Base-by-base conservation (phyloP, 2,797 vertebrate species). In the Gila robusta region DNA sequence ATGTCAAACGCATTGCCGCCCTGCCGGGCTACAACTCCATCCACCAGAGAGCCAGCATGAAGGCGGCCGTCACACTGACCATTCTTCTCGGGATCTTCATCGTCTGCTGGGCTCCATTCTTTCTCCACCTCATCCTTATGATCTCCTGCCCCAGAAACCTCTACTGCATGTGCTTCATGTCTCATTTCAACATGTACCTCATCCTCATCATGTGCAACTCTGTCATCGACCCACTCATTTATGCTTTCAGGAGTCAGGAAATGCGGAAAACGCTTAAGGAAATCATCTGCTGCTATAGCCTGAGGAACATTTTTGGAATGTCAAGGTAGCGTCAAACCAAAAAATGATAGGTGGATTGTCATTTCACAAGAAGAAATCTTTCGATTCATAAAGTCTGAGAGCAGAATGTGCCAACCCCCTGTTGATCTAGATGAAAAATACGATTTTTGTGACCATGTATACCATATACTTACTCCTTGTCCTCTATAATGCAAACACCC, bases 181-280 rank as follows among this genome's bases (percentile, higher is more conserved):
- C 97, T 6, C 97, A 97, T 85, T 97, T 97, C 84, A 97, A 97
- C 92, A 91, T 97, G 88, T 97, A 97, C 76, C 96, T 97, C 88
- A 96, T 97, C 49, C 96, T 97, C n/a, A 97, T 97, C 87, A 97
- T 97, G 97, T 97, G 96, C 67, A 97, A 97, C 82, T 97, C 97
- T 0, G 91, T 97, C 87, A 96, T 97, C 0, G 97, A 97, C 87
- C 97, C 97, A 5, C 96, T 97, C 6, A 97, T 97, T 81, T 97
- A 97, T 19, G 97, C 97, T 17, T 96, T 97, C 87, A 95, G 97
- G 79, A 97, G 96, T 89, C 97, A 97, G 87, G 97, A 97, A 90
- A 95, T 97, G 89, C 94, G 97, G 86, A 97, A 96, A 93, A 97
- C 97, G 9, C 96, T 97, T 91, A 96, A 95, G 84, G 97, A 97